Base-by-base conservation (phyloP, 1,140 invertebrate genomes). In the Drosophila baimaii region DNA sequence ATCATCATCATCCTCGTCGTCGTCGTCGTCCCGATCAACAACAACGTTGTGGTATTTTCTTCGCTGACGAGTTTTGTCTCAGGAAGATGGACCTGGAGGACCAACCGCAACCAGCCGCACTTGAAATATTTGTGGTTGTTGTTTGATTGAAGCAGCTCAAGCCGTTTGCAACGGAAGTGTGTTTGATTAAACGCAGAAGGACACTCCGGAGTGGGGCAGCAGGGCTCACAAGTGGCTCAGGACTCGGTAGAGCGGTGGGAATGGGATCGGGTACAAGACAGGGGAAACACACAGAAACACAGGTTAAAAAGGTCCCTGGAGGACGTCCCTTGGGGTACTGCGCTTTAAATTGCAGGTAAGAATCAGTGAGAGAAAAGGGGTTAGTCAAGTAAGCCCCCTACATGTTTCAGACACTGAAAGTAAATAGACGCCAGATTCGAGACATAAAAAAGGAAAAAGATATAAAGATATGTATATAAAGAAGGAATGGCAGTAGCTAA, bases 111-210 rank as follows among this genome's bases (percentile, higher is more conserved):
- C 81, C 81, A 70, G 71, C 71, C 76, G 57, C 77, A 88, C 83
- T 86, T 86, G 83, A 86, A 86, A 86, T 83, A 83, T 86, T 77
- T 86, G 83, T 88, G 83, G 83, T 89, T 88, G 83, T 86, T 86
- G 79, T 86, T 86, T 86, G 83, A 86, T 86, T 86, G 83, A 88
- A 86, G 83, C 84, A 61, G 79, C 86, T 86, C 83, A 88, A 86
- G 83, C 79, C 79, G 83, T 83, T 86, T 77, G 83, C 83, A 88
- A 82, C 83, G 83, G 83, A 86, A 86, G 83, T 86, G 83, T 86
- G 83, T 86, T 86, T 86, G 83, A 86, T 86, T 86, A 88, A 86
- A 86, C 83, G 83, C 79, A 73, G 59, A 82, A 88, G 70, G 70
- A 85, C 81, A 86, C 77, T 64, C 56, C 59, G 56, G 71, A 66